Evolutionary conservation across 2,888 invertebrate species (phyloP), one percentile per base, ranked within the genome.

Genomic region (Latheticus oryzae): DNA sequence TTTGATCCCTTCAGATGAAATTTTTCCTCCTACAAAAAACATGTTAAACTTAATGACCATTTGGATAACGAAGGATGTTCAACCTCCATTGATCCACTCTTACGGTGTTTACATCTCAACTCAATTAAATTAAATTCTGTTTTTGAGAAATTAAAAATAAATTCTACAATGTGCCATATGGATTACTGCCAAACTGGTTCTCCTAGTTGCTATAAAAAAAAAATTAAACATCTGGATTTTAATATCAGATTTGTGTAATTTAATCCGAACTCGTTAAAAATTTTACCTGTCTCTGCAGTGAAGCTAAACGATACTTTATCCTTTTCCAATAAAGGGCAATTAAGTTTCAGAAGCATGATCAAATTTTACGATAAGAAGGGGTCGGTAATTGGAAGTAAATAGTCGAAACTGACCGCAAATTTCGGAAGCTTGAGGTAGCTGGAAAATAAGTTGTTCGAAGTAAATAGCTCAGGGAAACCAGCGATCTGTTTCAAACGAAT

Each of bases 331-430:
- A 35, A 42, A 21, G 57, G 33, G 37, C 58, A 58, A 58, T 59
- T 59, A 59, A 59, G 55, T 55, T 59, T 54, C 59, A 59, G 59
- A 48, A 55, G 59, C 59, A 16, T 19, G 59, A 59, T 59, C 59
- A 37, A 43, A 54, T 54, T 59, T 45, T 38, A 19, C 42, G 59
- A 59, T 59, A 59, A 55, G 50, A 48, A n/a, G 50, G 43, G 54
- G 50, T 37, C 50, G 23, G 42, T 55, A 59, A 59, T 59, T 59
- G 59, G 59, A 55, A 54, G 55, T 55, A 55, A 59, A 59, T 59
- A 50, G 59, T 50, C 43, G 38, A 43, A 51, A 59, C 43, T 58
- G 50, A 43, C 58, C 58, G 58, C 58, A 47, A 54, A 58, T 58
- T 54, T 50, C 35, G 32, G 17, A 30, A 11, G 52, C 24, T 26